A percentile compares a stretch with the other conserved stretches of the same genome.
Evolutionary conservation across 2,888 invertebrate species (phyloP).

Genomic region (Euspilapteryx auroguttella): DNA sequence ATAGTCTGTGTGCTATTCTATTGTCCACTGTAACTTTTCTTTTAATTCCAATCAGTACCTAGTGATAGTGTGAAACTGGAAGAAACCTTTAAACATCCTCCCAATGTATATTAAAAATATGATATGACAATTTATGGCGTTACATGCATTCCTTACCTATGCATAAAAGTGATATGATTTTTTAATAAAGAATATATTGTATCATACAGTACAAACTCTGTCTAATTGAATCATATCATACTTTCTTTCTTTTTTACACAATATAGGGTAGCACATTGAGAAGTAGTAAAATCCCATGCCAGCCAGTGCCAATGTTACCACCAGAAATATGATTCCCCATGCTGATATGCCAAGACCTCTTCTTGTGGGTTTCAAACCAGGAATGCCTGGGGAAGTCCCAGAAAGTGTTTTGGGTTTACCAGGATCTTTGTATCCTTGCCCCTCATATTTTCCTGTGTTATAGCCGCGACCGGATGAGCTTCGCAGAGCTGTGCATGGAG

Average conservation of each 20-base stretch:
- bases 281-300: constrained; percentile 64
- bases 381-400: constrained; percentile 20
- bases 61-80: too few relatives aligned
- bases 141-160: too few relatives aligned
- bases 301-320: constrained; percentile 48
- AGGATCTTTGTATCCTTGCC: constrained; percentile 11
- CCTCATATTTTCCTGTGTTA: constrained; percentile 8
- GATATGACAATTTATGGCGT: too few relatives aligned
- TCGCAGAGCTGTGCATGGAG: constrained; percentile 17
- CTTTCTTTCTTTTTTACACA: constrained; percentile 59
- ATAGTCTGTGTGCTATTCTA: too few relatives aligned
- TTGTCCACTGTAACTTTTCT: too few relatives aligned
- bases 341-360: constrained; percentile 61
- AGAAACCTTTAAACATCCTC: too few relatives aligned
- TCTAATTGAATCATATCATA: constrained; percentile 59
- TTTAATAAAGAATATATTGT: too few relatives aligned
- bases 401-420: constrained; percentile 16
- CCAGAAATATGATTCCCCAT: constrained; percentile 65
- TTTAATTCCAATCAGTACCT: too few relatives aligned
- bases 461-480: constrained; percentile 7
- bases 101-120: too few relatives aligned
- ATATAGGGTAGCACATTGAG: constrained; percentile 66
- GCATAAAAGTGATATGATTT: too few relatives aligned
- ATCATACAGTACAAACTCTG: too few relatives aligned
- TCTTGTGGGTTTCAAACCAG: constrained; percentile 20